These are phyloP conservation scores for Melanotaenia pygmaea DNA, from an alignment of 2,797 vertebrate species.

Conservation along the genomic window DNA sequence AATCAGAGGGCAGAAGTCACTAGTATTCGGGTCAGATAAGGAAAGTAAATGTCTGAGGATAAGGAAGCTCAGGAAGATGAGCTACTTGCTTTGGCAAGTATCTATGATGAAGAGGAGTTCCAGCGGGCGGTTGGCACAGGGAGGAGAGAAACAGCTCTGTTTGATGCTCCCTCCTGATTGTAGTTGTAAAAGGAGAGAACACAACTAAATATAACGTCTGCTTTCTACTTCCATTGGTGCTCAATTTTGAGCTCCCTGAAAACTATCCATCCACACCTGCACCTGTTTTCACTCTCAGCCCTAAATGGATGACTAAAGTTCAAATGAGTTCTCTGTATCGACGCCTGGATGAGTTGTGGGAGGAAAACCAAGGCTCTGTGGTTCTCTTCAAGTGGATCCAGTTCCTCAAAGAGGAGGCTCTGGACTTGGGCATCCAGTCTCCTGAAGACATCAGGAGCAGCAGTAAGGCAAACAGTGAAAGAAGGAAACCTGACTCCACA, in stretches of 20 bases:
- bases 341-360: conserved; percentile 91
- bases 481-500: conserved; percentile 63
- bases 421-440: conserved; percentile 90
- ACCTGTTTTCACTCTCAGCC: conserved; percentile 91
- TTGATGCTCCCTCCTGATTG: conserved; percentile 89
- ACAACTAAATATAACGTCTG: conserved; percentile 85
- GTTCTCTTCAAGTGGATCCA: conserved; percentile 97
- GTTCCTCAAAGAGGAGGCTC: conserved; percentile 93
- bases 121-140: conserved; percentile 86
- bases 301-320: conserved; percentile 92
- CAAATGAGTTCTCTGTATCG: conserved; percentile 94
- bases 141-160: conserved; percentile 92
- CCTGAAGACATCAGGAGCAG: conserved; percentile 82
- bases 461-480: conserved; percentile 56
- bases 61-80: conserved; percentile 96
- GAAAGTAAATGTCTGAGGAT: conserved; percentile 93
- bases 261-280: conserved; percentile 91
- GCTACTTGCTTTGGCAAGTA: conserved; percentile 95
- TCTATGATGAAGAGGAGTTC: conserved; percentile 95
- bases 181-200: conserved; percentile 84
- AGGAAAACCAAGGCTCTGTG: conserved; percentile 90
- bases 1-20: conserved; percentile 43
- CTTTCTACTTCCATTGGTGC: conserved; percentile 93
- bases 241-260: conserved; percentile 94
- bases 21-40: conserved; percentile 52